Percentiles rank a stretch among this genome's conserved stretches.
phyloP scores from a whole-genome alignment of 2,797 vertebrate genomes.

The Macropus fuliginosus region DNA sequence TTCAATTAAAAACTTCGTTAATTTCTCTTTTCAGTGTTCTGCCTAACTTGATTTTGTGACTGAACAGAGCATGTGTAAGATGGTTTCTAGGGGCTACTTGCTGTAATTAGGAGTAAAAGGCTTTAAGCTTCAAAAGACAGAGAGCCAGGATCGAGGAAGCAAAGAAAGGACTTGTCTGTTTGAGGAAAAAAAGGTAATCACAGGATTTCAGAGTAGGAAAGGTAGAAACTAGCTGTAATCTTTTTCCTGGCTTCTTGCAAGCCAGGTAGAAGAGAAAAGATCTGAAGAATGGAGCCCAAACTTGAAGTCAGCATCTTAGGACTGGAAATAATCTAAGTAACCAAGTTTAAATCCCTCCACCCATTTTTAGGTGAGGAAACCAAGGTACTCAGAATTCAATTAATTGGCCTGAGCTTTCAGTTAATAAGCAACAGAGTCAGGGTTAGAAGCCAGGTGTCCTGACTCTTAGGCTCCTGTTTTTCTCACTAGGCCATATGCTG shows the following conservation, averaged over 20 bases:
- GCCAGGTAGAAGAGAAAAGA: neutral
- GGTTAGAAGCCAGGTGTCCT: neutral
- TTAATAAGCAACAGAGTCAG: slow-evolving; percentile 1
- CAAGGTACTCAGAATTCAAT: slow-evolving; percentile 38
- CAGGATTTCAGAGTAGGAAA: neutral
- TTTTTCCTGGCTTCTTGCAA: neutral
- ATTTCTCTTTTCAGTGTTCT: neutral
- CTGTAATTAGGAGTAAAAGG: neutral
- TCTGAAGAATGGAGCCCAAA: neutral
- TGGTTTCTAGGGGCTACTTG: neutral
- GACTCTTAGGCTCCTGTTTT: neutral
- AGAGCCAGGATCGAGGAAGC: neutral
- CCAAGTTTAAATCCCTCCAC: neutral
- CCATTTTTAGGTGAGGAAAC: slow-evolving; percentile 35
- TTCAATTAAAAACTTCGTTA: neutral
- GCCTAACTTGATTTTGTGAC: neutral
- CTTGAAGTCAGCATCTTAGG: neutral
- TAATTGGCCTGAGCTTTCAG: neutral
- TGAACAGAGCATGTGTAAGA: neutral
- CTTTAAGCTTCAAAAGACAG: neutral
- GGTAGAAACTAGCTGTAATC: neutral
- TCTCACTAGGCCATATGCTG: neutral
- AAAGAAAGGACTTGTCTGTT: neutral
- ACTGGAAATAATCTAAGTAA: neutral
- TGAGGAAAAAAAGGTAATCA: neutral